Evolutionary conservation across 2,797 vertebrate species (phyloP).

Genomic region (Acrocephalus scirpaceus): DNA sequence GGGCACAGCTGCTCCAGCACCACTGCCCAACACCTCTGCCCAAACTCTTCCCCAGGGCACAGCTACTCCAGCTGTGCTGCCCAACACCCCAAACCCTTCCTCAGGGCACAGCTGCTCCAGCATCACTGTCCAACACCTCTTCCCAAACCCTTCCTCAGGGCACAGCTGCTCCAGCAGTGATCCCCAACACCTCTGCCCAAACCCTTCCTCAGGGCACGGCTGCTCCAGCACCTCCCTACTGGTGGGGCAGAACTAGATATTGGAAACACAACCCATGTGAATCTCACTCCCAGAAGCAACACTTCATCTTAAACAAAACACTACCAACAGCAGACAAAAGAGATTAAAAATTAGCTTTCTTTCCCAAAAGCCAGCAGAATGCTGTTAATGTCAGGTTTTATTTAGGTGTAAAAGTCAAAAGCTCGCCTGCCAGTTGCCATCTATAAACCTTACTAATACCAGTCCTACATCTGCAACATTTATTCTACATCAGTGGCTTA

Average conservation of each 20-base stretch:
- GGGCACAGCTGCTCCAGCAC: not conserved
- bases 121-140: too few species aligned
- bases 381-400: not conserved
- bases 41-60: not conserved
- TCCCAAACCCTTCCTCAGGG: too few species aligned
- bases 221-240: too few species aligned
- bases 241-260: not conserved
- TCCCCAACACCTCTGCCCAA: too few species aligned
- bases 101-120: too few species aligned
- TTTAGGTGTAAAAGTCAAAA: slow-evolving; percentile 36
- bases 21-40: not conserved
- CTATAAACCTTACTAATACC: slow-evolving; percentile 7
- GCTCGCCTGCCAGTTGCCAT: not conserved
- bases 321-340: not conserved
- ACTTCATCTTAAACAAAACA: not conserved
- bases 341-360: not conserved
- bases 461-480: not conserved
- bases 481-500: slow-evolving; percentile 6
- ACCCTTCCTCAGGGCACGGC: too few species aligned
- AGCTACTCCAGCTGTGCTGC: too few species aligned
- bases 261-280: not conserved
- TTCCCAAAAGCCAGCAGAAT: not conserved
- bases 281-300: not conserved
- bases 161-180: too few species aligned
- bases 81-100: too few species aligned